These are phyloP conservation scores for Camponotus floridanus DNA, from an alignment of 1,140 invertebrate species.

Conservation along the genomic window DNA sequence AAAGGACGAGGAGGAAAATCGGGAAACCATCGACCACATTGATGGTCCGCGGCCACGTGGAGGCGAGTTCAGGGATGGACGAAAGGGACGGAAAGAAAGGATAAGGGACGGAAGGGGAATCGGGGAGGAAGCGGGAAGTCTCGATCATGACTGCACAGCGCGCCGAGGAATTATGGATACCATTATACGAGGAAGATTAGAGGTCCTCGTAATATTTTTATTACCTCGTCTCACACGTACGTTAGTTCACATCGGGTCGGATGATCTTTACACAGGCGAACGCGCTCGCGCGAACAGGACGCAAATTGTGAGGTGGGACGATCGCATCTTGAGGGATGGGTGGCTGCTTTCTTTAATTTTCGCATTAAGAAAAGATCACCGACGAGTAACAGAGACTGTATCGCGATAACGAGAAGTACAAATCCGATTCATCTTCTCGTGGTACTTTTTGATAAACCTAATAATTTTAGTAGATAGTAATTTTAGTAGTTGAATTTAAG, in stretches of 20 bases:
- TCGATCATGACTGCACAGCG: constrained; percentile 76
- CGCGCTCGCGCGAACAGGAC: constrained; percentile 24
- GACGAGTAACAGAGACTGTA: not conserved
- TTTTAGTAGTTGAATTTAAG: too few relatives aligned
- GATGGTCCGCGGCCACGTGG: constrained; percentile 22
- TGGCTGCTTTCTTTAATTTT: not conserved
- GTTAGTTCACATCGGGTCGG: constrained; percentile 29
- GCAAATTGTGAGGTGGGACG: constrained; percentile 62
- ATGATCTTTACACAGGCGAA: constrained; percentile 23
- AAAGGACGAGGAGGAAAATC: constrained; percentile 39
- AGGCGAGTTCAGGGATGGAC: not conserved
- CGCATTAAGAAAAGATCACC: constrained; percentile 46
- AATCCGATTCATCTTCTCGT: constrained; percentile 45
- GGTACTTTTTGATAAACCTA: too few relatives aligned
- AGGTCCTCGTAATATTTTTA: constrained; percentile 81
- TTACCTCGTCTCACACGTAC: constrained; percentile 74
- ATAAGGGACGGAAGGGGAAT: not conserved
- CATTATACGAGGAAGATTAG: constrained; percentile 81
- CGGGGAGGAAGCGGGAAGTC: not conserved
- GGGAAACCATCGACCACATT: constrained; percentile 36
- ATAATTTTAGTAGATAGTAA: too few relatives aligned
- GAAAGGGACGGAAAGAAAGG: not conserved
- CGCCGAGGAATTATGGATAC: constrained; percentile 78
- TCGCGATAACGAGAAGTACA: not conserved
- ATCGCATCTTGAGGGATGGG: constrained; percentile 55